phyloP scores from a whole-genome alignment of 1,140 invertebrate species.

The Steinernema feltiae region DNA sequence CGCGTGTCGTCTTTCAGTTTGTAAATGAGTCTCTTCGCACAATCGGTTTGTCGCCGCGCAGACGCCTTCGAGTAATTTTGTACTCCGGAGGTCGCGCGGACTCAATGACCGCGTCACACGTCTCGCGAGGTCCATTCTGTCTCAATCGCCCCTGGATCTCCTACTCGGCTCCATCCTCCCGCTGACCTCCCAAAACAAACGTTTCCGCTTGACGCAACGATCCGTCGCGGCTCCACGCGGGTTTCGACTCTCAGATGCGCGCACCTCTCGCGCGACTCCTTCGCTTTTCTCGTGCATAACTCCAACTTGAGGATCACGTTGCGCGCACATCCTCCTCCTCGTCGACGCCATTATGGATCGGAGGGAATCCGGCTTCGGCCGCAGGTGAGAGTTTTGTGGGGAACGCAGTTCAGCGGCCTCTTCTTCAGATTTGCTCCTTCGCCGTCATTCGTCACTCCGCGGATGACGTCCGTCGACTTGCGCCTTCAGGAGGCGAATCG shows the following conservation, averaged over 20 bases:
- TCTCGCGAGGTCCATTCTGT: not conserved
- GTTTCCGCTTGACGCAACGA: not conserved
- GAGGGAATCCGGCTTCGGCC: not conserved
- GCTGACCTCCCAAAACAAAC: no score
- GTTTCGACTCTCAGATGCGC: not conserved
- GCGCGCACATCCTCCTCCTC: conserved; percentile 3
- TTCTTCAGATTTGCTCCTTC: not conserved
- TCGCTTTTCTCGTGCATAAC: not conserved
- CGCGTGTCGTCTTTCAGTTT: not conserved
- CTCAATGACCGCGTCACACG: not conserved
- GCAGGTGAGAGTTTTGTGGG: not conserved
- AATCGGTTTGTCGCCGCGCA: conserved; percentile 12
- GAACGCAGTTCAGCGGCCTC: not conserved
- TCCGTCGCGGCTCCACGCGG: not conserved
- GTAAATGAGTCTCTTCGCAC: not conserved
- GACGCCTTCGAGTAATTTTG: conserved; percentile 6
- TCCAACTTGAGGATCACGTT: not conserved
- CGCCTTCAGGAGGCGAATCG: not conserved
- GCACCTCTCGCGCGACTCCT: not conserved
- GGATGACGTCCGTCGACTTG: not conserved
- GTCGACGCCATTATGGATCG: conserved; percentile 4
- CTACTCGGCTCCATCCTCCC: no score
- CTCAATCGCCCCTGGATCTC: no score
- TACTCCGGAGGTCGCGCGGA: not conserved
- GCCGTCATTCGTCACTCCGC: not conserved